phyloP scores from a whole-genome alignment of 2,888 invertebrate species.

The Patella caerulea region DNA sequence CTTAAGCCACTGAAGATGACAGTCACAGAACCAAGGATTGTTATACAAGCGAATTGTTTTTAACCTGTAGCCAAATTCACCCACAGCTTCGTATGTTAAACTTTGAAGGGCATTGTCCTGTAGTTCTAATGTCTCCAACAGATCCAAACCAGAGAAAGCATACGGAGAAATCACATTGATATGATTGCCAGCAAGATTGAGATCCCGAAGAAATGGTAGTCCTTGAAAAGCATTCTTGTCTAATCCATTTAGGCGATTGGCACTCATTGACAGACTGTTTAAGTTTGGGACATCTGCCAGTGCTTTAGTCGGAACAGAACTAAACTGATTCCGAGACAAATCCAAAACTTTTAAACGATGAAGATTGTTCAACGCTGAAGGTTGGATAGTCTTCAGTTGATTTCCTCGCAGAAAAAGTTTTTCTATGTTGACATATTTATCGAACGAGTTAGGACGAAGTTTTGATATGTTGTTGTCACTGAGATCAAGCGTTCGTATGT shows the following conservation, averaged over 20 bases:
- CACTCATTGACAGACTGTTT: conserved; percentile 52
- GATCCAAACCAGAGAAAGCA: conserved; percentile 19
- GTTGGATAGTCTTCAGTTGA: conserved; percentile 45
- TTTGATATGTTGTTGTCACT: conserved; percentile 50
- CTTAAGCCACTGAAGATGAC: conserved; percentile 58
- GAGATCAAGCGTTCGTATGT: conserved; percentile 52
- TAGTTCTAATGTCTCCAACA: conserved; percentile 47
- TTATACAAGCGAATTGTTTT: conserved; percentile 52
- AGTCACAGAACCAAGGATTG: conserved; percentile 65
- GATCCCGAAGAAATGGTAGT: conserved; percentile 42
- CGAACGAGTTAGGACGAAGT: conserved; percentile 50
- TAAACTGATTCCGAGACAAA: conserved; percentile 53
- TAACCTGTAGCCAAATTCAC: conserved; percentile 46
- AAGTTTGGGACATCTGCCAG: conserved; percentile 44
- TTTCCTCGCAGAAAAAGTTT: conserved; percentile 56
- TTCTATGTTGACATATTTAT: conserved; percentile 52
- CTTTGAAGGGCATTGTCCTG: conserved; percentile 56
- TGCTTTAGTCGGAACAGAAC: conserved; percentile 39
- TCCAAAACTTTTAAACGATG: conserved; percentile 46
- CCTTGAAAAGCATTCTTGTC: conserved; percentile 49
- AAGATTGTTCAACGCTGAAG: conserved; percentile 46
- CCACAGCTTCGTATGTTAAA: conserved; percentile 46
- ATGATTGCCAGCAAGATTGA: conserved; percentile 24
- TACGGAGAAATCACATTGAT: conserved; percentile 21
- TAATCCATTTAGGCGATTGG: conserved; percentile 55